phyloP scores from a whole-genome alignment of 2,113 vertebrate genomes.

The Brachyhypopomus occidentalis region DNA sequence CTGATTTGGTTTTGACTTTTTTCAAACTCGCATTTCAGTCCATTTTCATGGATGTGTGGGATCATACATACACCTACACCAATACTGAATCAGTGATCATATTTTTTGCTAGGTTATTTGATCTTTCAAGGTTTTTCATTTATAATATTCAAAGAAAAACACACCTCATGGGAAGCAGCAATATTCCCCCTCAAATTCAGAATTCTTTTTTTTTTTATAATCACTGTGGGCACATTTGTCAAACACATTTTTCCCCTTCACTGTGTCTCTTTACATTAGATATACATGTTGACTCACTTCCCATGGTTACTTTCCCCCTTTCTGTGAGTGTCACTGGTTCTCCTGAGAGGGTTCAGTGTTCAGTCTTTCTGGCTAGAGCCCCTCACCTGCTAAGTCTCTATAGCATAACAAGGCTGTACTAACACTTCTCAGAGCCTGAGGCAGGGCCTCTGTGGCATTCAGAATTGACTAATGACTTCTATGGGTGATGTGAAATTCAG shows the following conservation, averaged over 20 bases:
- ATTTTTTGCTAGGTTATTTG: too few relatives aligned
- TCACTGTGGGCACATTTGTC: background rate
- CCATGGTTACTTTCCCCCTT: background rate
- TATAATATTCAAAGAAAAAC: too few relatives aligned
- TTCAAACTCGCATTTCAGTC: too few relatives aligned
- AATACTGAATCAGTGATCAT: too few relatives aligned
- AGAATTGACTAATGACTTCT: conserved; percentile 18
- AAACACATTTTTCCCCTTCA: background rate
- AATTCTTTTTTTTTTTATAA: too few relatives aligned
- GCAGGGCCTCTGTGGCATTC: conserved; percentile 6
- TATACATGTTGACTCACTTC: background rate
- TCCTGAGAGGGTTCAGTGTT: background rate
- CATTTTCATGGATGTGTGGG: too few relatives aligned
- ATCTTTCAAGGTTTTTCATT: too few relatives aligned
- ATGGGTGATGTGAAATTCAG: background rate
- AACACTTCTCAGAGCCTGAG: background rate
- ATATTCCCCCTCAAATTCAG: too few relatives aligned
- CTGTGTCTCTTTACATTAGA: background rate
- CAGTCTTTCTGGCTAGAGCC: background rate
- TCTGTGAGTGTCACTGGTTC: conserved; percentile 1
- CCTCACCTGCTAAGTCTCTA: background rate
- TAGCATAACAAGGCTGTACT: conserved; percentile 4
- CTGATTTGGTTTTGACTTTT: too few relatives aligned
- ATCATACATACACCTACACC: too few relatives aligned
- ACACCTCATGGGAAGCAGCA: too few relatives aligned